Evolutionary conservation across 2,888 invertebrate species (phyloP).

Genomic region (Oegoconia quadripuncta): DNA sequence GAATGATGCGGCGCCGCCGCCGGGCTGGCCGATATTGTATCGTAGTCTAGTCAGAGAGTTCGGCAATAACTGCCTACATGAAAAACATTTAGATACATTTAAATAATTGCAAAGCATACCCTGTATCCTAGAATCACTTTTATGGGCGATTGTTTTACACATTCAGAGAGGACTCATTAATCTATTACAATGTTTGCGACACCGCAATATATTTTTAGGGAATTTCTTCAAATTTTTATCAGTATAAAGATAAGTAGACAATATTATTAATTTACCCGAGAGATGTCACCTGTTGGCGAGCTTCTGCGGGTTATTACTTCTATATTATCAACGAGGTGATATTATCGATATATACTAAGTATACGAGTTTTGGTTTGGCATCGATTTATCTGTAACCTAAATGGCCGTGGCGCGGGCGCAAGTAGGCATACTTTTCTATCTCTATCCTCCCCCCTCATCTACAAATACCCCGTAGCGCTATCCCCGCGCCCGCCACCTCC

Average conservation of each 20-base stretch:
- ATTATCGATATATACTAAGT: slow-evolving; percentile 69
- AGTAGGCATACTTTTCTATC: no score
- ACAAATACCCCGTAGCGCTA: slow-evolving; percentile 4
- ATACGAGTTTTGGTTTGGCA: slow-evolving; percentile 74
- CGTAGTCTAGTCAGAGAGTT: slow-evolving; percentile 48
- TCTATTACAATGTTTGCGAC: slow-evolving; percentile 70
- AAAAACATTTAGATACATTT: slow-evolving; percentile 82
- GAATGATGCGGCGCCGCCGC: slow-evolving; percentile 48
- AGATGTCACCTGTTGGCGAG: slow-evolving; percentile 28
- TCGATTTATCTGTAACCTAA: slow-evolving; percentile 68
- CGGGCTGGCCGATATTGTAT: slow-evolving; percentile 41
- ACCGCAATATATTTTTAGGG: slow-evolving; percentile 66
- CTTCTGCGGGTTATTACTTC: slow-evolving; percentile 49
- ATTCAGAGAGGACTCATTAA: slow-evolving; percentile 72
- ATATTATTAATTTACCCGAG: slow-evolving; percentile 54
- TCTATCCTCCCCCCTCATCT: no score
- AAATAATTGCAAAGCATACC: slow-evolving; percentile 96
- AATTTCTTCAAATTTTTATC: slow-evolving; percentile 61
- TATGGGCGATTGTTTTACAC: slow-evolving; percentile 79
- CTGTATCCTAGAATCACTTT: slow-evolving; percentile 94
- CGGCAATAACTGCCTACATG: slow-evolving; percentile 68
- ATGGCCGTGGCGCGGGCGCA: slow-evolving; percentile 19
- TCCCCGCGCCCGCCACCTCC: slow-evolving; percentile 21
- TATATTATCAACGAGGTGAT: slow-evolving; percentile 69
- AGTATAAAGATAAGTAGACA: slow-evolving; percentile 70